Conservation (phyloP, 1,140 invertebrate genomes). For the Drosophila subpulchrella region DNA sequence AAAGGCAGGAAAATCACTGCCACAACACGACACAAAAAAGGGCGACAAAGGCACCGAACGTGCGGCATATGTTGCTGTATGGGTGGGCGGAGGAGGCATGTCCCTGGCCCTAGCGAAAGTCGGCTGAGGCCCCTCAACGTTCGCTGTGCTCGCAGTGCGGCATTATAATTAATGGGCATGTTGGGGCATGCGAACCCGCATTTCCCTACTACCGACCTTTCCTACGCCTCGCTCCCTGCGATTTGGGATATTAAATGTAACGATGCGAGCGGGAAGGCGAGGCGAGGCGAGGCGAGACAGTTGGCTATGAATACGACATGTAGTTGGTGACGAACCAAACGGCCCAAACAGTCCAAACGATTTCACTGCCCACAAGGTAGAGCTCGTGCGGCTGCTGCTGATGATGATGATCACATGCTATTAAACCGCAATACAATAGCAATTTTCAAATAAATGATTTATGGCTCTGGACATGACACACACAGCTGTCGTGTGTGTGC, state of each 20-base stretch:
- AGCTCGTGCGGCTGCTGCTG: slow-evolving; percentile 25
- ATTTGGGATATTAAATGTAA: slow-evolving; percentile 77
- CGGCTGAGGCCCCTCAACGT: slow-evolving; percentile 8
- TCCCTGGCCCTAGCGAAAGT: slow-evolving; percentile 35
- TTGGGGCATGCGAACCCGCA: slow-evolving; percentile 55
- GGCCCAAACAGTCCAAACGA: no score
- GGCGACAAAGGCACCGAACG: slow-evolving; percentile 61
- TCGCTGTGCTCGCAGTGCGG: slow-evolving; percentile 55
- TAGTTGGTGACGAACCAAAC: slow-evolving; percentile 44
- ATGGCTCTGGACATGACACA: slow-evolving; percentile 67
- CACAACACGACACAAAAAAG: slow-evolving; percentile 47
- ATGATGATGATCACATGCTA: slow-evolving; percentile 78
- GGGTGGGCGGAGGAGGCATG: not conserved
- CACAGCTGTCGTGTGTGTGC: slow-evolving; percentile 28
- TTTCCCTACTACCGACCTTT: slow-evolving; percentile 8
- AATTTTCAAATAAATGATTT: slow-evolving; percentile 83
- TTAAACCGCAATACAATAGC: slow-evolving; percentile 81
- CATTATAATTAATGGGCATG: slow-evolving; percentile 80
- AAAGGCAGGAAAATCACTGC: slow-evolving; percentile 57
- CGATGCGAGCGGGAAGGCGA: slow-evolving; percentile 45
- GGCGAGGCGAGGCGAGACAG: slow-evolving; percentile 34
- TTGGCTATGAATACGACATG: slow-evolving; percentile 68
- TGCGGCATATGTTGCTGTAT: slow-evolving; percentile 62
- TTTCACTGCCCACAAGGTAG: slow-evolving; percentile 13
- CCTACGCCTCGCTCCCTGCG: slow-evolving; percentile 20